Percentiles rank a stretch among this genome's conserved stretches.
These are phyloP conservation scores for Xylophagus ater DNA, from an alignment of 2,888 invertebrate species.

Conservation along the genomic window DNA sequence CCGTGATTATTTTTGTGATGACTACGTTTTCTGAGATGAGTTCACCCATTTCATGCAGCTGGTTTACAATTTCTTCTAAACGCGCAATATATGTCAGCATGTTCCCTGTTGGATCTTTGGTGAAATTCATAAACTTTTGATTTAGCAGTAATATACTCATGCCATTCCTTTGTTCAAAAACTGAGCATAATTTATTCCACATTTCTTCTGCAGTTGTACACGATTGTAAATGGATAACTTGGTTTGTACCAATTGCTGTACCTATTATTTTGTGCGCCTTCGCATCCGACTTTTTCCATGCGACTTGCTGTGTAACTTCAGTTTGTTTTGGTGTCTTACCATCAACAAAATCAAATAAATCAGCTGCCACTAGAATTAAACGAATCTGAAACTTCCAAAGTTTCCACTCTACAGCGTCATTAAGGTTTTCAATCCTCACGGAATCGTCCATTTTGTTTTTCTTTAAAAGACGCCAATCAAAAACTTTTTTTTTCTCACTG, in stretches of 20 bases:
- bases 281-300: constrained; percentile 19
- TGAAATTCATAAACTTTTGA: background rate
- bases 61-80: constrained; percentile 1
- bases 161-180: constrained; percentile 24
- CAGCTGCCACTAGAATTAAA: constrained; percentile 12
- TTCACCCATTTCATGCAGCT: constrained; percentile 11
- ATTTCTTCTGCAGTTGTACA: constrained; percentile 22
- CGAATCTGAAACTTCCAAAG: constrained; percentile 17
- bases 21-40: constrained; percentile 12
- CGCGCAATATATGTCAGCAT: constrained; percentile 13
- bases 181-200: constrained; percentile 22
- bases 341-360: constrained; percentile 15
- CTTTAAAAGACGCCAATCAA: too few relatives aligned
- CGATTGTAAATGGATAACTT: constrained; percentile 21
- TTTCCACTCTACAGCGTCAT: constrained; percentile 3
- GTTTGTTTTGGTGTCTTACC: constrained; percentile 9
- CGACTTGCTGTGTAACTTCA: background rate
- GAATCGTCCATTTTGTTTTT: too few relatives aligned
- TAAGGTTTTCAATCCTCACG: background rate
- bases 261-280: constrained; percentile 22
- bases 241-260: constrained; percentile 18
- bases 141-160: constrained; percentile 18
- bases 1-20: constrained; percentile 18
- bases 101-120: background rate
- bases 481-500: too few relatives aligned